phyloP scores from a whole-genome alignment of 1,140 invertebrate genomes.

The Xylocopa sonorina region DNA sequence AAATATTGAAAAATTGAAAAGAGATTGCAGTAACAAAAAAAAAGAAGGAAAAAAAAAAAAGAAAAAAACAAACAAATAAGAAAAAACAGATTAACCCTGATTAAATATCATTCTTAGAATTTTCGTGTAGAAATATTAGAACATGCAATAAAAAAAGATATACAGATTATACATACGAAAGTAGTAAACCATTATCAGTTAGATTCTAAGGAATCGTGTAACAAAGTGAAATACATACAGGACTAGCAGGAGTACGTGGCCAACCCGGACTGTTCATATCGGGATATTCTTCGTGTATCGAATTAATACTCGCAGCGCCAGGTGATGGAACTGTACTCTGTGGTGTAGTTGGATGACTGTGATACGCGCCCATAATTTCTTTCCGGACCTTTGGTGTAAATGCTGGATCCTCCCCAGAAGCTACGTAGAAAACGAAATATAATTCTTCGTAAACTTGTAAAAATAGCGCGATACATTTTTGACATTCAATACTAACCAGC shows the following conservation, averaged over 20 bases:
- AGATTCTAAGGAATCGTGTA: constrained; percentile 9
- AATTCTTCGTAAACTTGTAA: not conserved
- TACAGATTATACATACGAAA: constrained; percentile 42
- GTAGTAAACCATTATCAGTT: constrained; percentile 30
- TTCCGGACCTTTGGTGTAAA: constrained; percentile 90
- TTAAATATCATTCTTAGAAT: constrained; percentile 24
- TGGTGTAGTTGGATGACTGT: constrained; percentile 88
- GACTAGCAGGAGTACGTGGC: constrained; percentile 94
- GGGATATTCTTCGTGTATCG: constrained; percentile 94
- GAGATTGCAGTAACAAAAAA: constrained; percentile 22
- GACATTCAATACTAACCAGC: constrained; percentile 84
- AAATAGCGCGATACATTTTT: not conserved
- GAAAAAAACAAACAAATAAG: no score
- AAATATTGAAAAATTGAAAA: constrained; percentile 64
- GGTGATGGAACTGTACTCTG: constrained; percentile 90
- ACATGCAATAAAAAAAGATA: constrained; percentile 38
- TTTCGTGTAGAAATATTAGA: constrained; percentile 13
- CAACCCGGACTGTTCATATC: constrained; percentile 93
- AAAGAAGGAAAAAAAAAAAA: no score
- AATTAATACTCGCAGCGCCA: constrained; percentile 90
- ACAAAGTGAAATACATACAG: constrained; percentile 84
- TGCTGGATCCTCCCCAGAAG: constrained; percentile 92
- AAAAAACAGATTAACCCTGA: constrained; percentile 38
- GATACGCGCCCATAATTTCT: constrained; percentile 83
- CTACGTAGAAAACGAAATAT: constrained; percentile 78